phyloP scores from a whole-genome alignment of 2,113 vertebrate species.

The Cyanoramphus novaezelandiae region DNA sequence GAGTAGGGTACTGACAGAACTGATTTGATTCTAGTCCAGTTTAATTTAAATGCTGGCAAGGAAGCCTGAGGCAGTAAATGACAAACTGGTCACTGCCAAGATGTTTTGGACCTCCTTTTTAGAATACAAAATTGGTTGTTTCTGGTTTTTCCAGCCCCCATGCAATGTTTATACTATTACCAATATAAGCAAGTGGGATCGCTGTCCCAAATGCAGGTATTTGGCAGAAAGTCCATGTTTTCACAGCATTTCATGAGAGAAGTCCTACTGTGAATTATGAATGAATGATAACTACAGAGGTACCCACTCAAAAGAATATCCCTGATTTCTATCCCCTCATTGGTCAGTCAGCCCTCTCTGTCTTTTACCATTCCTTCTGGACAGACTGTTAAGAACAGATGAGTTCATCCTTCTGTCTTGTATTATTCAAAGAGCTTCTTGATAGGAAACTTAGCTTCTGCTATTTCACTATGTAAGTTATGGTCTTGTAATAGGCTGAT shows the following conservation, averaged over 20 bases:
- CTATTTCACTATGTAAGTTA: not conserved
- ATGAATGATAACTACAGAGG: not conserved
- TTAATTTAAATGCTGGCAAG: slow-evolving; percentile 70
- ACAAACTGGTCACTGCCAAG: slow-evolving; percentile 59
- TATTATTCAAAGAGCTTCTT: not conserved
- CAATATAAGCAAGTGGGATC: not conserved
- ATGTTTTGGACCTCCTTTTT: slow-evolving; percentile 56
- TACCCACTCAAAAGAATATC: not conserved
- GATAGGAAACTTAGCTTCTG: not conserved
- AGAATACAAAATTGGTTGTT: slow-evolving; percentile 28
- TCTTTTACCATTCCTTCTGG: not conserved
- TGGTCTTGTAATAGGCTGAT: not conserved
- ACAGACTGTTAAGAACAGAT: not conserved
- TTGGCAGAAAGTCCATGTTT: not conserved
- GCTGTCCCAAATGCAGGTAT: not conserved
- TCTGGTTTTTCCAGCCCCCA: not conserved
- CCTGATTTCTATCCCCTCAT: not conserved
- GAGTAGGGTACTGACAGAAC: not conserved
- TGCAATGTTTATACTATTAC: not conserved
- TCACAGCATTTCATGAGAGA: not conserved
- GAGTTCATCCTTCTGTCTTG: not conserved
- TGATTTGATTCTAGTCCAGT: slow-evolving; percentile 64
- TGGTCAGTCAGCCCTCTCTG: not conserved
- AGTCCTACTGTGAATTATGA: not conserved
- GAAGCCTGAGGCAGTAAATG: slow-evolving; percentile 41